Evolutionary conservation across 1,140 invertebrate genomes (phyloP), one percentile per base, ranked within the genome.

Genomic region (Papilio xuthus): DNA sequence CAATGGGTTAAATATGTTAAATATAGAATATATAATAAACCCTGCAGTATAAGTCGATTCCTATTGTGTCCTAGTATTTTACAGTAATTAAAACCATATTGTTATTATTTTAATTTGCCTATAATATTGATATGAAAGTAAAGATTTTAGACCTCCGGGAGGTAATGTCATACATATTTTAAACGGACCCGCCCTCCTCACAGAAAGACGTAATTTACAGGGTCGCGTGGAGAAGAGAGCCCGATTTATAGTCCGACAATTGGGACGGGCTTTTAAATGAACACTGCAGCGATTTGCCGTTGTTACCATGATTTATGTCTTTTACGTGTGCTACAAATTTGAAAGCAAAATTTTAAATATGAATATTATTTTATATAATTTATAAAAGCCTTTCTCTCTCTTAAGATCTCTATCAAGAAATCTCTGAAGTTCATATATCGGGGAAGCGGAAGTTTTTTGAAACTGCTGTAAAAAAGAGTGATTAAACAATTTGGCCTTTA

Each of bases 121-220:
- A 28, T 13, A 67, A 67, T 67, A 67, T 6, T 88, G 86, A 90
- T 90, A 92, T 90, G 90, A 91, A 86, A 85, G 84, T 84, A 86
- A 84, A 90, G 87, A 85, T 86, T 85, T 71, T 42, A 71, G 69
- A 71, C 85, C 86, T 84, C 50, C 83, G 87, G 84, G 89, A 90
- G 89, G 91, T 90, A 93, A 92, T 92, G 89, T 92, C 91, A 89
- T 93, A 93, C 90, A 92, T 93, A 93, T 93, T 92, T 93, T 90
- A 92, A 89, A 84, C 86, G 86, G 89, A 88, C 87, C 90, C 91
- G 92, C 91, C 90, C 87, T 78, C 84, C 90, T 88, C 88, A 89
- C 89, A 93, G 90, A 93, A 92, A 91, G 90, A 87, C 86, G 88
- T 92, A 92, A 93, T 93, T 93, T 93, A 93, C 92, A 89, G 89